Percentiles rank a stretch among this genome's conserved stretches.
Evolutionary conservation across 2,113 vertebrate species (phyloP).

Genomic region (Romanogobio albipinnatus): DNA sequence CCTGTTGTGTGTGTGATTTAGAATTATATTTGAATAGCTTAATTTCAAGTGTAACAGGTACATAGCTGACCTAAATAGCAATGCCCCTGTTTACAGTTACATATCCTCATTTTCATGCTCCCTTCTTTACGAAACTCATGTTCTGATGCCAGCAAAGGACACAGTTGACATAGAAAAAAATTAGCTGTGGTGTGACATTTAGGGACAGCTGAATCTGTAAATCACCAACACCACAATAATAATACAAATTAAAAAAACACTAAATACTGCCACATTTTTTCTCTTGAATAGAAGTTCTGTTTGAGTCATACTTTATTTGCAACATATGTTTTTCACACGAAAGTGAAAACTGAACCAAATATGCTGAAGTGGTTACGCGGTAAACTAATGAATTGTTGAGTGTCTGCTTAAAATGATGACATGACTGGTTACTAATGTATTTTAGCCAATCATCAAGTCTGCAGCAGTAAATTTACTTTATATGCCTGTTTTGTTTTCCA

Average conservation of each 20-base stretch:
- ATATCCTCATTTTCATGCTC: neutral
- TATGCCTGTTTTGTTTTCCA: neutral
- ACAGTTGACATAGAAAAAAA: neutral
- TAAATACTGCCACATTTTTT: neutral
- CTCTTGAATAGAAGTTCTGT: neutral
- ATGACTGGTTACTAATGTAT: neutral
- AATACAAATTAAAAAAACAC: no score
- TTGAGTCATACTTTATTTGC: neutral
- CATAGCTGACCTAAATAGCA: neutral
- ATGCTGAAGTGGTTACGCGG: conserved; percentile 19
- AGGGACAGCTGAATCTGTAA: neutral
- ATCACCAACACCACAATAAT: neutral
- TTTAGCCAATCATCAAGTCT: neutral
- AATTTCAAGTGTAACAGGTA: neutral
- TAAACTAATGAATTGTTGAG: neutral
- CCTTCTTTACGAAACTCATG: neutral
- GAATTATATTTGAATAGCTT: neutral
- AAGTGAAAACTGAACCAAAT: conserved; percentile 24
- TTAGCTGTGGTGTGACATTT: neutral
- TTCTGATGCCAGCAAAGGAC: neutral
- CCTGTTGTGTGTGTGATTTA: neutral
- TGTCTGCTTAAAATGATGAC: conserved; percentile 10
- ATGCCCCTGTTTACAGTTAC: neutral
- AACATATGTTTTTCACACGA: neutral
- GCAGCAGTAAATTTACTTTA: neutral